These are phyloP conservation scores for Sepioteuthis lessoniana DNA, from an alignment of 2,888 invertebrate genomes.

Conservation along the genomic window DNA sequence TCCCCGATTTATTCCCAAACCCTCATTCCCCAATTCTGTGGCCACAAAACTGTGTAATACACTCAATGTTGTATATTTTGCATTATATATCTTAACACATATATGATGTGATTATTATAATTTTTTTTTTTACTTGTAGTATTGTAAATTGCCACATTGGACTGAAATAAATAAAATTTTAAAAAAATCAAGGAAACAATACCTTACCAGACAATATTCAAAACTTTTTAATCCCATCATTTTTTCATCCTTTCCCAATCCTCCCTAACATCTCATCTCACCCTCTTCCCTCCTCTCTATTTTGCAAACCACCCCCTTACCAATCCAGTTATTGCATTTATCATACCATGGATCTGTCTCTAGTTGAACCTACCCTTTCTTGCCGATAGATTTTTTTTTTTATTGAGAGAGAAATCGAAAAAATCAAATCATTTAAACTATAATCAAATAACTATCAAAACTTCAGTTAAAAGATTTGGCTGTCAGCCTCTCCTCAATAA, in stretches of 20 bases:
- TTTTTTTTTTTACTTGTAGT: not conserved
- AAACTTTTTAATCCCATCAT: not conserved
- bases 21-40: not conserved
- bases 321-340: not conserved
- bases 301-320: not conserved
- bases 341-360: not conserved
- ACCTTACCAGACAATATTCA: not conserved
- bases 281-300: not conserved
- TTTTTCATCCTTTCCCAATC: not conserved
- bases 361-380: not conserved
- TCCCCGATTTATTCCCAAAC: not conserved
- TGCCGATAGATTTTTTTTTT: not conserved
- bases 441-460: no score
- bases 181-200: not conserved
- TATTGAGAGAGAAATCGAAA: not conserved
- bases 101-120: not conserved
- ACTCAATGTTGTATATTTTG: not conserved
- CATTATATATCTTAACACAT: not conserved
- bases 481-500: no score
- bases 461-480: not conserved
- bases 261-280: not conserved
- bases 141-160: not conserved
- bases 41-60: constrained; percentile 23
- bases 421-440: not conserved
- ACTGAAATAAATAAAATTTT: not conserved